Evolutionary conservation across 1,140 invertebrate genomes (phyloP), one percentile per base, ranked within the genome.

Genomic region (Sesamia nonagrioides): DNA sequence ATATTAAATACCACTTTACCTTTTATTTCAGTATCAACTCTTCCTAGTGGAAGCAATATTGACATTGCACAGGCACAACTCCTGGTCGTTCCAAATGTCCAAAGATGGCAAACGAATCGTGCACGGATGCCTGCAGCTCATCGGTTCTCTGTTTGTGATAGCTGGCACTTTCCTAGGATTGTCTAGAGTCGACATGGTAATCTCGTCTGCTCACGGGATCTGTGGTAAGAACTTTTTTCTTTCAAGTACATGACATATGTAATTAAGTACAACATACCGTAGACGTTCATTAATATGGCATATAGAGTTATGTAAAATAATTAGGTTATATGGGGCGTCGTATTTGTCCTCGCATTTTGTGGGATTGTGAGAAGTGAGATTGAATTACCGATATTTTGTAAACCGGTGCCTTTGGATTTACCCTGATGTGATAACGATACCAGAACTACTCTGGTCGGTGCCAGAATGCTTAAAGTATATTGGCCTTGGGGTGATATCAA

Each of bases 21-120:
- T 17, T 40, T 37, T 0, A 42, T 76, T 85, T 2, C 89, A 95
- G 94, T 95, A 94, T 78, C 92, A 94, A 79, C 84, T 95, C 21
- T 94, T 95, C 74, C 80, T 95, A 17, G 92, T 92, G 8, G 94
- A 95, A 79, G 91, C 92, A 17, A 82, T 95, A 6, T 71, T 94
- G 40, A 95, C 92, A 1, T 86, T 95, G 1, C 90, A 94, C 60
- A 84, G 85, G 50, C 92, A 94, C 84, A 95, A 95, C 78, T 89
- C 92, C 21, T 95, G 94, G 94, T 94, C 92, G 0, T 90, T 85
- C 79, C 91, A 93, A 74, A 73, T 95, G 27, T 90, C 89, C 15
- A 83, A 86, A 56, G 92, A 95, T 54, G 85, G 87, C 11, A 94
- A 92, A 79, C 86, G 91, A 9, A 82, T 95, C 9, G 88, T 95